Percentiles rank a stretch among this genome's conserved stretches.
Conservation (phyloP, 2,888 invertebrate genomes). For the Tipula helvola region DNA sequence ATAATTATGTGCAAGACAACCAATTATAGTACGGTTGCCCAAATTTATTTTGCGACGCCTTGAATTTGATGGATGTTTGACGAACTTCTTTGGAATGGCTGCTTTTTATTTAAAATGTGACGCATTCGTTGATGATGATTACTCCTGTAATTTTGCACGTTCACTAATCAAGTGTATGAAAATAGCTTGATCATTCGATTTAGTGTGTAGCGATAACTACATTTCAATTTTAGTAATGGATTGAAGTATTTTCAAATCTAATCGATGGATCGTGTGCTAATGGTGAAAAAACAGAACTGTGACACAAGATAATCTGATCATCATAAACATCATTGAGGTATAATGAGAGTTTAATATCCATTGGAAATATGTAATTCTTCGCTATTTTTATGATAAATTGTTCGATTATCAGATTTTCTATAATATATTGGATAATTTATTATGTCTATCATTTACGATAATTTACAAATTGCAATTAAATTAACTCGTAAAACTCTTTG, state of each 20-base stretch:
- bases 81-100: no score
- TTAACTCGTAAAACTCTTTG: not conserved
- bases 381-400: not conserved
- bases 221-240: no score
- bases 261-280: no score
- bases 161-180: no score
- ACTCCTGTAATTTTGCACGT: no score
- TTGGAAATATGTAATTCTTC: not conserved
- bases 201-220: no score
- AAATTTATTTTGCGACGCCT: not conserved
- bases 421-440: not conserved
- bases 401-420: not conserved
- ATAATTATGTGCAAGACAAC: not conserved
- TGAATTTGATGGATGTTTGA: no score
- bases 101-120: no score
- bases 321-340: not conserved
- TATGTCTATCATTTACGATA: not conserved
- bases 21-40: not conserved
- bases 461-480: not conserved
- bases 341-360: not conserved
- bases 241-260: no score
- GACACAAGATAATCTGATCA: not conserved
- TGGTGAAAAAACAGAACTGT: not conserved
- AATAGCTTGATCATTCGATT: no score
- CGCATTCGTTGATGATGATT: no score